Evolutionary conservation across 2,888 invertebrate species (phyloP), one percentile per base, ranked within the genome.

Genomic region (Chrysodeixis includens): DNA sequence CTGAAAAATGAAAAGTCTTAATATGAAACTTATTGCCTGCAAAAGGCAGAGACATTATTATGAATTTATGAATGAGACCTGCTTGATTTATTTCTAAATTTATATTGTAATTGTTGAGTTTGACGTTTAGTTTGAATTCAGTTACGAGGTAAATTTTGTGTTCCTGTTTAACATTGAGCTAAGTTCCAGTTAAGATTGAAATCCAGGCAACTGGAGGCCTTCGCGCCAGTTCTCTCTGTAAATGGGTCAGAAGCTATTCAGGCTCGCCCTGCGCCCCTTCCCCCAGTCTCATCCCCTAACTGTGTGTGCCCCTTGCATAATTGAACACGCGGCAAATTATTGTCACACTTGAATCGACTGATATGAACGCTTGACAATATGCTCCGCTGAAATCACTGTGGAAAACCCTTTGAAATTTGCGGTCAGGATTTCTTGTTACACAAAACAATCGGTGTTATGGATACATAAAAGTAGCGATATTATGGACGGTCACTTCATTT

Each of bases 231-330:
- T 90, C 86, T 80, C 88, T 84, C 83, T 87, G 92, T 90, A 94
- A 93, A 92, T 94, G 92, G 94, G 94, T 94, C 94, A 94, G 92
- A 92, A 91, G 92, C 92, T 90, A 91, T 91, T 90, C 90, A 90
- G 87, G 85, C 84, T 83, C 82, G 79, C 81, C 83, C 69, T 66
- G 58, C 76, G 64, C 76, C 78, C 79, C 75, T 76, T 75, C 75
- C 81, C 83, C 82, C 74, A 68, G 84, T 69, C 82, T 80, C 84
- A 84, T 82, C 84, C 86, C 88, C 82, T 79, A 82, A 86, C 86
- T 86, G 87, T 89, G 88, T 92, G 89, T 91, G 89, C 90, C 89
- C 88, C 90, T 89, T 92, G 93, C 93, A 93, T 93, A 93, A 93
- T 93, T 94, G 92, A 93, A 92, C 92, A 91, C 88, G 90, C 87